phyloP scores from a whole-genome alignment of 2,113 vertebrate species.

The Quiscalus mexicanus region DNA sequence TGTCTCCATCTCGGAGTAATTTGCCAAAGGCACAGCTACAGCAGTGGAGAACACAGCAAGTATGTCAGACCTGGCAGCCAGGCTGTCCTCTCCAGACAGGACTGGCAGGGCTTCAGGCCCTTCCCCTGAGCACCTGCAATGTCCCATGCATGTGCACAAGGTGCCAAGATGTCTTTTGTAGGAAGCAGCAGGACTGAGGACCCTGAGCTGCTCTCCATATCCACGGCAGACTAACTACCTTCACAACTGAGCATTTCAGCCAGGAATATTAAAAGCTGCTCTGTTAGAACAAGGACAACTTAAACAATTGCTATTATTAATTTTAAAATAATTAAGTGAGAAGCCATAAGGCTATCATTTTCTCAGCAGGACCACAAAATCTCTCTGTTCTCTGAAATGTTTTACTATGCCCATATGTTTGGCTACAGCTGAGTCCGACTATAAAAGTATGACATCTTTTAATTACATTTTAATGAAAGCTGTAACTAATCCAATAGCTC shows the following conservation, averaged over 20 bases:
- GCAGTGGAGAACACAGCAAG: background rate
- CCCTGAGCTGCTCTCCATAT: background rate
- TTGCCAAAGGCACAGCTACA: background rate
- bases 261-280: constrained; percentile 59
- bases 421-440: constrained; percentile 68
- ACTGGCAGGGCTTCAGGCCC: background rate
- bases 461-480: constrained; percentile 68
- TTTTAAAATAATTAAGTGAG: constrained; percentile 72
- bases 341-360: constrained; percentile 63
- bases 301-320: constrained; percentile 73
- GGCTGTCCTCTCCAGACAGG: background rate
- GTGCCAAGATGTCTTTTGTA: background rate
- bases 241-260: constrained; percentile 49
- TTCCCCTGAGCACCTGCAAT: background rate
- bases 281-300: constrained; percentile 51
- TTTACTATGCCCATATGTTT: constrained; percentile 71
- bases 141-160: background rate
- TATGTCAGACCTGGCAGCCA: background rate
- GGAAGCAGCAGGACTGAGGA: background rate
- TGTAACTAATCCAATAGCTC: constrained; percentile 64
- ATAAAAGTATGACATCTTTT: constrained; percentile 71
- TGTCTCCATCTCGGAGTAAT: background rate
- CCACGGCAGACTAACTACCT: background rate
- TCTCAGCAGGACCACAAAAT: constrained; percentile 70
- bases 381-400: constrained; percentile 51